phyloP scores from a whole-genome alignment of 2,797 vertebrate species.

The Cottoperca gobio region DNA sequence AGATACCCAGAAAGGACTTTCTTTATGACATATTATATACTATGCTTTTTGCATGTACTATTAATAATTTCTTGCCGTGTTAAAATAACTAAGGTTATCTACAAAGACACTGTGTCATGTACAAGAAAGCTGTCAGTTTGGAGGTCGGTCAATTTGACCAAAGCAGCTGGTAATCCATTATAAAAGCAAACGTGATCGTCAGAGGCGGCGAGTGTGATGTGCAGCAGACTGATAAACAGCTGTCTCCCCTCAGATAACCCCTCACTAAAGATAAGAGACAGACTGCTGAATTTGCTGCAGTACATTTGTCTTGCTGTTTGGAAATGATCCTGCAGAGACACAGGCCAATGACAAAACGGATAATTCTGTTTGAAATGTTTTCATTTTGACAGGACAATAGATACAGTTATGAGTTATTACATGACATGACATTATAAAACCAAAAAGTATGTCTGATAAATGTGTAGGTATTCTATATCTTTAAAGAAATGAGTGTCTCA shows the following conservation, averaged over 20 bases:
- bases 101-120: slow-evolving; percentile 5
- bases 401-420: neutral
- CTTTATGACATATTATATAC: too few relatives aligned
- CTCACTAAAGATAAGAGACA: slow-evolving; percentile 29
- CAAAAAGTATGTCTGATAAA: neutral
- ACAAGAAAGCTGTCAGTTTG: slow-evolving; percentile 23
- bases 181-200: slow-evolving; percentile 35
- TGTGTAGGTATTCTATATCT: neutral
- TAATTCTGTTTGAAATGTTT: neutral
- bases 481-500: neutral
- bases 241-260: slow-evolving; percentile 60
- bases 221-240: slow-evolving; percentile 69
- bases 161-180: slow-evolving; percentile 42
- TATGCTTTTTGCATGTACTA: neutral
- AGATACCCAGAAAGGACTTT: too few relatives aligned
- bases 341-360: neutral
- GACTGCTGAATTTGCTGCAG: neutral
- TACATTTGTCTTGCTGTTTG: neutral
- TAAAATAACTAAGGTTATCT: neutral
- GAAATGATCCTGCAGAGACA: neutral
- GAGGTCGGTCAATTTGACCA: slow-evolving; percentile 25
- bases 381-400: neutral
- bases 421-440: neutral
- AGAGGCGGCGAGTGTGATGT: slow-evolving; percentile 36
- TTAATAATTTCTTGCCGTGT: slow-evolving; percentile 18